Evolutionary conservation across 2,113 vertebrate genomes (phyloP).

Genomic region (Myiopsitta monachus): DNA sequence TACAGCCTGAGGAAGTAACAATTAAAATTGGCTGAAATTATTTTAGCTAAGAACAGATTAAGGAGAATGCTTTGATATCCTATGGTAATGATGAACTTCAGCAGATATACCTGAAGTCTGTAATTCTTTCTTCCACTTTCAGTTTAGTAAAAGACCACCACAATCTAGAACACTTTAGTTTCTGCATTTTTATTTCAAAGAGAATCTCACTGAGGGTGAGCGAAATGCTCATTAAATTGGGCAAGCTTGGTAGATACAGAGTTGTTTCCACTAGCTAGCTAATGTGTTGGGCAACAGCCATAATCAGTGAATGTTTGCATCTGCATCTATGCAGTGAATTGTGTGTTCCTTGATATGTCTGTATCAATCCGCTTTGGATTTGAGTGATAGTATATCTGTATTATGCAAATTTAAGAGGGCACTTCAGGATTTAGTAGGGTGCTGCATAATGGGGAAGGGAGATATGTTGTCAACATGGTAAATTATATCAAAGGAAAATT

Average conservation of each 20-base stretch:
- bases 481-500: not conserved
- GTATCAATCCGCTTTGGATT: not conserved
- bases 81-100: not conserved
- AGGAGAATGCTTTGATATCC: not conserved
- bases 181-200: not conserved
- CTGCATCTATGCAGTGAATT: not conserved
- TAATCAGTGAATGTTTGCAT: not conserved
- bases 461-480: not conserved
- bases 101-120: not conserved
- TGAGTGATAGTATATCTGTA: not conserved
- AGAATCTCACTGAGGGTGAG: not conserved
- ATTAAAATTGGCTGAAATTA: conserved; percentile 37
- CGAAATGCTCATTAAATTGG: conserved; percentile 9
- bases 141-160: not conserved
- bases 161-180: not conserved
- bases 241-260: not conserved
- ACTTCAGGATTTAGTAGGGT: not conserved
- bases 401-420: not conserved
- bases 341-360: not conserved
- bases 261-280: not conserved
- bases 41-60: conserved; percentile 38
- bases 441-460: not conserved
- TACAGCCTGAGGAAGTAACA: conserved; percentile 25
- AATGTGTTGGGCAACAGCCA: not conserved
- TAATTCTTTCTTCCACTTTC: not conserved